These are phyloP conservation scores for Enteromius fasciolatus DNA, from an alignment of 2,797 vertebrate species.

Conservation along the genomic window DNA sequence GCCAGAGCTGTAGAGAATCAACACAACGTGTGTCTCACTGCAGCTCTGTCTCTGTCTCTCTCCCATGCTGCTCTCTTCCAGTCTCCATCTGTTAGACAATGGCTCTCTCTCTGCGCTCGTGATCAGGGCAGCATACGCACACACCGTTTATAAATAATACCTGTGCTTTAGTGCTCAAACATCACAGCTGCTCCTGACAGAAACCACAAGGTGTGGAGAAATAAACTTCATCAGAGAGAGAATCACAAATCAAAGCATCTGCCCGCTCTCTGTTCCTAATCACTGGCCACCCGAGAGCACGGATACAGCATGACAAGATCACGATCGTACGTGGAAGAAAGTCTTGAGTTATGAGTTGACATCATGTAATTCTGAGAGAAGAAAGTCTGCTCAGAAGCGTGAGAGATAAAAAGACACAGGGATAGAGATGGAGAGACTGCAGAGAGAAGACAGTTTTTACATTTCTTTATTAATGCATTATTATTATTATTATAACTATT, in stretches of 20 bases:
- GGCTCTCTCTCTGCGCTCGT: slow-evolving; percentile 22
- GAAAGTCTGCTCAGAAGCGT: no score
- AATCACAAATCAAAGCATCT: slow-evolving; percentile 41
- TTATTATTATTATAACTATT: no score
- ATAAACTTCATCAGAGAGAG: neutral
- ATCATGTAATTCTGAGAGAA: no score
- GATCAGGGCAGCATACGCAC: slow-evolving; percentile 43
- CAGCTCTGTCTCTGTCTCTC: neutral
- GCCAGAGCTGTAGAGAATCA: neutral
- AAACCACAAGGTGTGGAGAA: slow-evolving; percentile 8
- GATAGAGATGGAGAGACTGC: no score
- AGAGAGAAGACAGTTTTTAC: no score
- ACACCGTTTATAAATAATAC: slow-evolving; percentile 36
- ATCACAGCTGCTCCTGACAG: slow-evolving; percentile 2
- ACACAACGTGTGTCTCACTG: slow-evolving; percentile 23
- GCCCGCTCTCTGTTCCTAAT: slow-evolving; percentile 34
- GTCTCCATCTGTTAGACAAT: slow-evolving; percentile 33
- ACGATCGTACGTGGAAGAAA: no score
- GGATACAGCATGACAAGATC: no score
- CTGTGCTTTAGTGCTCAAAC: slow-evolving; percentile 40
- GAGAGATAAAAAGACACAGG: no score
- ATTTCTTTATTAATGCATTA: no score
- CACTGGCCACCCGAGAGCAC: slow-evolving; percentile 17
- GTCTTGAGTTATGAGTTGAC: no score
- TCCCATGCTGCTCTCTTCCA: slow-evolving; percentile 25